Evolutionary conservation across 2,888 invertebrate genomes (phyloP).

Genomic region (Spodoptera littoralis): DNA sequence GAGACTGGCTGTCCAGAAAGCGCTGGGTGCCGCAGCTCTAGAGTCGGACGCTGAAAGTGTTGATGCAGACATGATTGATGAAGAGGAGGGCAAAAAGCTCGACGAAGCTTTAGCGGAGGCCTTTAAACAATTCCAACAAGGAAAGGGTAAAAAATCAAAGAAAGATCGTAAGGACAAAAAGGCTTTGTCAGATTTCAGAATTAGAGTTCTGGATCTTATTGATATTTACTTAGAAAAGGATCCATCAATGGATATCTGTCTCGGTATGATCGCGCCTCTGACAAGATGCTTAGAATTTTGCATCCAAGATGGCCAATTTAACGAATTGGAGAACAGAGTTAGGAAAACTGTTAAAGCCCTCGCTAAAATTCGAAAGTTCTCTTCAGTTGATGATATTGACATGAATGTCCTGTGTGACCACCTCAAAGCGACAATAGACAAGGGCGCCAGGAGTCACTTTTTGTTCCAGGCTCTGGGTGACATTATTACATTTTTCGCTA

Average conservation of each 20-base stretch:
- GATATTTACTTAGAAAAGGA: constrained; percentile 92
- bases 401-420: constrained; percentile 87
- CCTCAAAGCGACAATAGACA: constrained; percentile 89
- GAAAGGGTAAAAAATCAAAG: constrained; percentile 86
- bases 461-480: constrained; percentile 91
- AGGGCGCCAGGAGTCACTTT: constrained; percentile 90
- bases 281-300: constrained; percentile 91
- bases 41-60: constrained; percentile 91
- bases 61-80: constrained; percentile 93
- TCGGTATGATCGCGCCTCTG: constrained; percentile 92
- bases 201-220: constrained; percentile 92
- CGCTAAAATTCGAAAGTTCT: constrained; percentile 89
- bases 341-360: constrained; percentile 90
- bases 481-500: constrained; percentile 90
- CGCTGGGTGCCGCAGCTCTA: constrained; percentile 89
- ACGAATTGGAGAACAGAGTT: constrained; percentile 90
- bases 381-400: constrained; percentile 87
- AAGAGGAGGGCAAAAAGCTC: constrained; percentile 92
- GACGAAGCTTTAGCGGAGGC: constrained; percentile 93
- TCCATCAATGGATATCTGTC: constrained; percentile 90
- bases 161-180: constrained; percentile 90
- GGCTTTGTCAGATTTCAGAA: constrained; percentile 91
- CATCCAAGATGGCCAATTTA: constrained; percentile 91
- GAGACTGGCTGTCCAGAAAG: constrained; percentile 92
- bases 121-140: constrained; percentile 90